Evolutionary conservation across 2,888 invertebrate species (phyloP), one percentile per base, ranked within the genome.

Genomic region (Sinopyrophorus schimmeli): DNA sequence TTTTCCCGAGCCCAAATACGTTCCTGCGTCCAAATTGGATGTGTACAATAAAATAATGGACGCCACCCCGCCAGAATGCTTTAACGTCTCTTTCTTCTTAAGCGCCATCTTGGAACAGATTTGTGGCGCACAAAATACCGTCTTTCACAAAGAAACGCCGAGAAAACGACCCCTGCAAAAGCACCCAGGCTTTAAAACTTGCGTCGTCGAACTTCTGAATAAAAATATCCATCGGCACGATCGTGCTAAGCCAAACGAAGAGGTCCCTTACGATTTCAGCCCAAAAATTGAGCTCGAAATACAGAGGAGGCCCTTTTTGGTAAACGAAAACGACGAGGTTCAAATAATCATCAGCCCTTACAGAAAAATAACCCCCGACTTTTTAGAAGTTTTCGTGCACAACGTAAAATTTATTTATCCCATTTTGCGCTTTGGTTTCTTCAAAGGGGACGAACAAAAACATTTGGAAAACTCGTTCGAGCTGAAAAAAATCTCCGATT

Each of bases 61-160:
- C 15, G 10, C 12, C 1, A 3, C 47, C 5, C 53, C 53, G 14
- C 53, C 49, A n/a, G 53, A 53, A 10, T 53, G 53, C 23, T 31
- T 30, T 7, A 53, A 27, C 15, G 24, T 49, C 2, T 16, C 24
- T 10, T 15, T 31, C 4, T 2, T 53, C 9, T 9, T 46, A 9
- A 28, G 49, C 12, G 35, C 40, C 5, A 18, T 53, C 4, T 15
- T 46, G 5, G 41, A 53, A 23, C 24, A 53, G 21, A 21, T 46
- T 15, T 20, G 20, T 1, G 11, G 2, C 2, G 9, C 14, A 5
- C 1, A n/a, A n/a, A 2, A 7, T 2, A 2, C n/a, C 5, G 10
- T 16, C n/a, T 24, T 24, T 24, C 24, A 9, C n/a, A 3, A 10
- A 24, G 7, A 7, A 3, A 24, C 10, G 7, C 24, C 24, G 10